Evolutionary conservation across 53 echinoderm and acorn worm genomes (phyloP).

Genomic region (Patiria pectinifera): DNA sequence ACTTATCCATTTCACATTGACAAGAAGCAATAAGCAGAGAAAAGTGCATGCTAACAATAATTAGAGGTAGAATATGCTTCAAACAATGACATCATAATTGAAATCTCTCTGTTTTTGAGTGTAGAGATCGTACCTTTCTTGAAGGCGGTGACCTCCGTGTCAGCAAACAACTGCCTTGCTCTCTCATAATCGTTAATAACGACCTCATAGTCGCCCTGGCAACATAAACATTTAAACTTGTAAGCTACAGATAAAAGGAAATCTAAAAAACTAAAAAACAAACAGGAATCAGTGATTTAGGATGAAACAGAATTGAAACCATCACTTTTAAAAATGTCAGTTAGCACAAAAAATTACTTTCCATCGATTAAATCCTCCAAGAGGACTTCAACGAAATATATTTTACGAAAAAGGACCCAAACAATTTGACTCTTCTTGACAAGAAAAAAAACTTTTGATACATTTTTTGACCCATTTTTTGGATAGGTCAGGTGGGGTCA

Average conservation of each 20-base stretch:
- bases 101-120: not conserved
- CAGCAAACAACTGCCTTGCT: slow-evolving; percentile 86
- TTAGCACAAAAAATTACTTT: too few relatives aligned
- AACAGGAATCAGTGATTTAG: not conserved
- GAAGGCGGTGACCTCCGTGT: slow-evolving; percentile 84
- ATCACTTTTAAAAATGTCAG: too few relatives aligned
- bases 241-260: not conserved
- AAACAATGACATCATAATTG: too few relatives aligned
- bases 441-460: not conserved
- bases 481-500: too few relatives aligned
- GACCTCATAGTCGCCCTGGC: slow-evolving; percentile 95
- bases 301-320: not conserved
- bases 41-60: too few relatives aligned
- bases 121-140: slow-evolving; percentile 75
- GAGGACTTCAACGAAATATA: too few relatives aligned
- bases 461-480: too few relatives aligned
- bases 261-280: not conserved
- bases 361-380: too few relatives aligned
- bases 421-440: not conserved
- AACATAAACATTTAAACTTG: not conserved
- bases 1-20: too few relatives aligned
- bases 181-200: slow-evolving; percentile 98
- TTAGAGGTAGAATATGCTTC: too few relatives aligned
- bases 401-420: not conserved
- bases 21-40: too few relatives aligned